Evolutionary conservation across 2,888 invertebrate species (phyloP), one percentile per base, ranked within the genome.

Genomic region (Lasius platythorax): DNA sequence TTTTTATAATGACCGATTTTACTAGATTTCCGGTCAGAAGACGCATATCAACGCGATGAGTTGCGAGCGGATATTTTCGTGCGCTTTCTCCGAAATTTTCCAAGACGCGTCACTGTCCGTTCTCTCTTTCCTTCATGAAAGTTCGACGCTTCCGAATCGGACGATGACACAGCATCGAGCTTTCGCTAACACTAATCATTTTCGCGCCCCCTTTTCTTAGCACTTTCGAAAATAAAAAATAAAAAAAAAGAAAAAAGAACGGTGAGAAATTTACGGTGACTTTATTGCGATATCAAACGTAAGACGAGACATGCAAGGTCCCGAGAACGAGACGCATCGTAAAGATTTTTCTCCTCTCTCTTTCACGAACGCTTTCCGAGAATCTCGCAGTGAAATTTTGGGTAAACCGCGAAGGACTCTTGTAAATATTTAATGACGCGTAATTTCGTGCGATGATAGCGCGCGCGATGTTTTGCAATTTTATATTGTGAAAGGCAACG

Each of bases 1-100:
- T 43, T 43, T 40, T 43, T 28, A 30, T 30, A n/a, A 40, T 23
- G n/a, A 15, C 40, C 15, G 23, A 70, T 46, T 46, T 72, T 37
- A 72, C 61, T 73, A 43, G 12, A 28, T 61, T 73, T 37, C 18
- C 46, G 46, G 46, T 18, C 8, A 68, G 37, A 40, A 53, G 15
- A 53, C 11, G 58, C 30, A n/a, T 6, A 18, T 78, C 1, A 33
- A 15, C 46, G 9, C 33, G 30, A 67, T n/a, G 37, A 46, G 18
- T 43, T n/a, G 40, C 43, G 23, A 30, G 68, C 82, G 70, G 78
- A 73, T 82, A 82, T 78, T 72, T 70, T 46, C 56, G 73, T 72
- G 43, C 58, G 78, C 8, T 58, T 63, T 50, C 64, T 61, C 63
- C 28, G 66, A 50, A 40, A 43, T 63, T 30, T 46, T 50, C 40